These are phyloP conservation scores for Megaleporinus macrocephalus DNA, from an alignment of 2,113 vertebrate species.

Conservation along the genomic window DNA sequence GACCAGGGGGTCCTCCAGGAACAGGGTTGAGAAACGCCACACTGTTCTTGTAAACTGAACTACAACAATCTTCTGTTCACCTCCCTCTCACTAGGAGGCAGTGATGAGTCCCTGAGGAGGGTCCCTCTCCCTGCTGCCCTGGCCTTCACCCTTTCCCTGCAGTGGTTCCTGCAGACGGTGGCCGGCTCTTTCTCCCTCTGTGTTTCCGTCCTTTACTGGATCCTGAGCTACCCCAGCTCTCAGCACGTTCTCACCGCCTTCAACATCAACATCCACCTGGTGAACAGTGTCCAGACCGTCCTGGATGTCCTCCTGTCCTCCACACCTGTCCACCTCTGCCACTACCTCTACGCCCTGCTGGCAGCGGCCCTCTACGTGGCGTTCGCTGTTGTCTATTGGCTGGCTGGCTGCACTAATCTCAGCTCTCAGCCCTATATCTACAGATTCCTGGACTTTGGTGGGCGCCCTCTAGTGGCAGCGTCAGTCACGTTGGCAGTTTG, in stretches of 20 bases:
- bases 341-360: constrained; percentile 30
- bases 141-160: constrained; percentile 11
- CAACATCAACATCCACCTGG: constrained; percentile 43
- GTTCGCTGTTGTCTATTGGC: constrained; percentile 46
- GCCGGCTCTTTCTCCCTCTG: constrained; percentile 27
- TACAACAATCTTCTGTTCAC: neutral
- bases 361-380: constrained; percentile 28
- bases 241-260: constrained; percentile 9
- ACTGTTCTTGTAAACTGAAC: too few species aligned
- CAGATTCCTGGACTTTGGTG: constrained; percentile 41
- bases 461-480: constrained; percentile 22
- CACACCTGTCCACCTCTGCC: constrained; percentile 45
- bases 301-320: constrained; percentile 50
- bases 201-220: constrained; percentile 49
- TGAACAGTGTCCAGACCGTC: constrained; percentile 45
- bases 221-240: constrained; percentile 22
- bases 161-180: constrained; percentile 44
- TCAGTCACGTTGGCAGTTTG: constrained; percentile 20
- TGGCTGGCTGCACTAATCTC: constrained; percentile 34
- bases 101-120: neutral
- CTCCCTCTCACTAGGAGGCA: neutral
- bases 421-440: constrained; percentile 43
- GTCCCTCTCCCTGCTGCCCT: constrained; percentile 16
- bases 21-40: too few species aligned
- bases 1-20: too few species aligned